These are phyloP conservation scores for Zaprionus ghesquierei DNA, from an alignment of 1,140 invertebrate species.

Conservation along the genomic window DNA sequence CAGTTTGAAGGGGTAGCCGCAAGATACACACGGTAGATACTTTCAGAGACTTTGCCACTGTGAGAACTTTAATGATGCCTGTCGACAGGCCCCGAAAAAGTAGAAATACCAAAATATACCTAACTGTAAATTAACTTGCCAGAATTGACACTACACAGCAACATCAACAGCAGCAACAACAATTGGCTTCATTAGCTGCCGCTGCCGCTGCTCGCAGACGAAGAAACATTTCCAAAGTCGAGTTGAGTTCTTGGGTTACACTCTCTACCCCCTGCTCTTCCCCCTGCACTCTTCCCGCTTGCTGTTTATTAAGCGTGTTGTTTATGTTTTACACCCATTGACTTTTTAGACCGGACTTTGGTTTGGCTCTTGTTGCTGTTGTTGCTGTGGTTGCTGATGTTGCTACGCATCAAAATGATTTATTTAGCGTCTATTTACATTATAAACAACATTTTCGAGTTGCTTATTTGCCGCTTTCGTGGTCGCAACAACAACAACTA, in stretches of 20 bases:
- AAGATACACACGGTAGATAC: background rate
- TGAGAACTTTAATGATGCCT: slow-evolving; percentile 47
- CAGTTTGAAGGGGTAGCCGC: background rate
- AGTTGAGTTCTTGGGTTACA: background rate
- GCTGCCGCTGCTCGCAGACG: slow-evolving; percentile 3
- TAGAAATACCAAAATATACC: slow-evolving; percentile 15
- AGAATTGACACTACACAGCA: slow-evolving; percentile 49
- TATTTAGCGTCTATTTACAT: slow-evolving; percentile 71
- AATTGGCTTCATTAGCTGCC: slow-evolving; percentile 56
- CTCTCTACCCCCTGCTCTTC: background rate
- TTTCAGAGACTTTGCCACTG: slow-evolving; percentile 5
- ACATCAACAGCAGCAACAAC: slow-evolving; percentile 5
- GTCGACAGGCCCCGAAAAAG: slow-evolving; percentile 17
- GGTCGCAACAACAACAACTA: slow-evolving; percentile 40
- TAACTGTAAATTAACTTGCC: slow-evolving; percentile 66
- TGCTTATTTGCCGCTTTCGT: slow-evolving; percentile 42
- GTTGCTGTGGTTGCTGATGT: background rate
- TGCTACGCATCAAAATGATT: slow-evolving; percentile 72
- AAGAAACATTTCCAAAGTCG: background rate
- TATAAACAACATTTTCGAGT: slow-evolving; percentile 57
- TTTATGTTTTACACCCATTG: slow-evolving; percentile 65
- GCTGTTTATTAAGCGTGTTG: slow-evolving; percentile 39
- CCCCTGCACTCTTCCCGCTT: background rate
- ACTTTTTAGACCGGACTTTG: slow-evolving; percentile 68
- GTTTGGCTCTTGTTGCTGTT: slow-evolving; percentile 12